These are phyloP conservation scores for Hemichromis elongatus DNA, from an alignment of 2,113 vertebrate genomes.

Conservation along the genomic window DNA sequence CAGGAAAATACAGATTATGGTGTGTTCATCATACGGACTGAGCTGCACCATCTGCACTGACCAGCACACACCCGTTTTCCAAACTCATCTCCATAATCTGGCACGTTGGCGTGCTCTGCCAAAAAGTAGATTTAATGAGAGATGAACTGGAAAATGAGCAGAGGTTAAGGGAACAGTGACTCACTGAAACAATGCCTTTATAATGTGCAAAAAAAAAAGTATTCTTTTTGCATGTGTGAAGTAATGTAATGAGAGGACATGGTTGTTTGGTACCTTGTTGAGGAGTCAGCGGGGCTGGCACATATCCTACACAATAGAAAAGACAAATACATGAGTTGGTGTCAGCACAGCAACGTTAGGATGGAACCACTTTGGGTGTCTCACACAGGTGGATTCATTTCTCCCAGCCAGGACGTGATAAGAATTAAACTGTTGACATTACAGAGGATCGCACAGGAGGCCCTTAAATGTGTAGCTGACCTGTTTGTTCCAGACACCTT, in stretches of 20 bases:
- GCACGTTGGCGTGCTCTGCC: not conserved
- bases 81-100: slow-evolving; percentile 7
- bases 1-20: not conserved
- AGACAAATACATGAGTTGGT: slow-evolving; percentile 5
- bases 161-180: not conserved
- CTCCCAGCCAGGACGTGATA: not conserved
- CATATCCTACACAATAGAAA: slow-evolving; percentile 56
- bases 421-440: not conserved
- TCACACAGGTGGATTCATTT: not conserved
- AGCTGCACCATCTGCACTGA: slow-evolving; percentile 20
- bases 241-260: not conserved
- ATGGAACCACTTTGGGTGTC: not conserved
- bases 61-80: not conserved
- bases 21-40: not conserved
- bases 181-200: not conserved
- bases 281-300: slow-evolving; percentile 65
- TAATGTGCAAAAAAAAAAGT: not conserved
- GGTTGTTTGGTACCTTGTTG: slow-evolving; percentile 67
- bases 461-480: not conserved
- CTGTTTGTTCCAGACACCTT: not conserved
- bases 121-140: not conserved
- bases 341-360: not conserved
- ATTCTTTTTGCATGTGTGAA: not conserved
- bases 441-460: not conserved
- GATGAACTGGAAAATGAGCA: not conserved